Evolutionary conservation across 2,888 invertebrate species (phyloP), one percentile per base, ranked within the genome.

Genomic region (Entomobrya multifasciata): DNA sequence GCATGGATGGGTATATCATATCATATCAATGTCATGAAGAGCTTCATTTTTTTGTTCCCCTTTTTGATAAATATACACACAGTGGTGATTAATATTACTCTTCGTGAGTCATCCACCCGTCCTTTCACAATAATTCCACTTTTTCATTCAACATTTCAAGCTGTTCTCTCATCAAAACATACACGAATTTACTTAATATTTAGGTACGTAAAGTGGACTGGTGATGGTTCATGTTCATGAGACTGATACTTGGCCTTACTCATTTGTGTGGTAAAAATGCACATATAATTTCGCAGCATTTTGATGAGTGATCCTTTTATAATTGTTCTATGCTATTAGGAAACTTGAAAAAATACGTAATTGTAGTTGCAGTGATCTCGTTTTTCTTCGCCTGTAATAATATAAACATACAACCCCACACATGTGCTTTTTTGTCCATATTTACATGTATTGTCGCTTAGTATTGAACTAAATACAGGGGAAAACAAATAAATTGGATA

Each of bases 91-190:
- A 81, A 41, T n/a, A 57, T 67, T 57, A 70, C 81, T 55, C 70
- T n/a, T 70, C 81, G 81, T 81, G 81, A 81, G 81, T 81, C 81
- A 78, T 78, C 76, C 76, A 67, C 65, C 67, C 49, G 52, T 52
- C 49, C 36, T 17, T 17, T 55, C 55, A 65, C 22, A n/a, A 6
- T 17, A 30, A 8, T 11, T 74, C 22, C 11, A 13, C 11, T 15
- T 27, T 52, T 11, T 22, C 70, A 44, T 27, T 52, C 44, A 67
- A 77, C 77, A 60, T 10, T 44, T 17, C 8, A 10, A 22, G 15
- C 44, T 57, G 10, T 57, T n/a, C n/a, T n/a, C n/a, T n/a, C n/a
- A n/a, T n/a, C n/a, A n/a, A n/a, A n/a, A n/a, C n/a, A n/a, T n/a
- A n/a, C n/a, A n/a, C n/a, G n/a, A n/a, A n/a, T n/a, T n/a, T n/a